Conservation (phyloP, 2,888 invertebrate genomes). For the Diarsia dahlii region DNA sequence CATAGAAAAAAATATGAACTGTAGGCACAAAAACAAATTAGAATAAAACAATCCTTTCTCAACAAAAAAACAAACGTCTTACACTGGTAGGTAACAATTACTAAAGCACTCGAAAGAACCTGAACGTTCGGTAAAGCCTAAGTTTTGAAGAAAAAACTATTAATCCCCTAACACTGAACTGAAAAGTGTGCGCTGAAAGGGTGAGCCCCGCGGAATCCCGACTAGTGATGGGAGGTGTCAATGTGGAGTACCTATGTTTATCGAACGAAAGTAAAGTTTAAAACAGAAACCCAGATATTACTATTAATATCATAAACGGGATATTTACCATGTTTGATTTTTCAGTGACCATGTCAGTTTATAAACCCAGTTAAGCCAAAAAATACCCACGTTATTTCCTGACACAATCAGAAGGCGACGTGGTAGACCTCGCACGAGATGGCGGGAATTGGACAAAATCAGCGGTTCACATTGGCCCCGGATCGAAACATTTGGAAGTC, state of each 20-base stretch:
- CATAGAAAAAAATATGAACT: neutral
- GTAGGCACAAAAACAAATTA: neutral
- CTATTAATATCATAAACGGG: no score
- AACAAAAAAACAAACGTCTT: neutral
- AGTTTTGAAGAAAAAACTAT: slow-evolving; percentile 56
- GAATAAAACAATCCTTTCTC: neutral
- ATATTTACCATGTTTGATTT: no score
- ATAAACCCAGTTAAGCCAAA: no score
- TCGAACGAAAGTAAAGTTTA: no score
- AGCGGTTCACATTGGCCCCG: no score
- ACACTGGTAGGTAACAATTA: slow-evolving; percentile 38
- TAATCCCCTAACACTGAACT: slow-evolving; percentile 58
- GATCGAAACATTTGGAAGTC: no score
- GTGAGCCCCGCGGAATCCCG: slow-evolving; percentile 37
- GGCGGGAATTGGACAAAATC: no score
- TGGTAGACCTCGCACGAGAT: no score
- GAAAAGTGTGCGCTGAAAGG: slow-evolving; percentile 59
- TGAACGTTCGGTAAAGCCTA: slow-evolving; percentile 20
- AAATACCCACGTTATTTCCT: no score
- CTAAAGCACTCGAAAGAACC: slow-evolving; percentile 28
- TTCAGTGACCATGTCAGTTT: no score
- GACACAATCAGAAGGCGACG: no score
- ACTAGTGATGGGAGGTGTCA: slow-evolving; percentile 38
- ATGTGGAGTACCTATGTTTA: neutral
- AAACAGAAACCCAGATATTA: no score